Evolutionary conservation across 2,888 invertebrate genomes (phyloP), one percentile per base, ranked within the genome.

Genomic region (Lottia scabra): DNA sequence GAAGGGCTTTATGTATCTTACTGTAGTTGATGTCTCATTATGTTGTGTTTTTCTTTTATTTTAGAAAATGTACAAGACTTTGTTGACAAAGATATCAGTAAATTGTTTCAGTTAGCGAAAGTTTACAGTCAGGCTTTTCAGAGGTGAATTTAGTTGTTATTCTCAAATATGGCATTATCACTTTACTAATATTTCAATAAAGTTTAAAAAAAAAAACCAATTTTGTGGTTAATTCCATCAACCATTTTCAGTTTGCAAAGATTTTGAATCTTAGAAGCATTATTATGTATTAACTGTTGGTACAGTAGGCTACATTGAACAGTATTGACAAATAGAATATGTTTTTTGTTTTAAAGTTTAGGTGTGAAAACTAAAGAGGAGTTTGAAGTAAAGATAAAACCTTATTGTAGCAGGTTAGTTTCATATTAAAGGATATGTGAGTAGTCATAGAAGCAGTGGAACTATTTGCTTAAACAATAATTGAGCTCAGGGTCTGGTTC

Each of bases 41-140:
- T 16, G 19, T 6, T 63, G 23, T n/a, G 65, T 66, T 44, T 62
- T 63, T 48, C 10, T 63, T 43, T 63, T 70, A 16, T 43, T 27
- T 69, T 74, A 83, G 84, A 78, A 27, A 79, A 82, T 38, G 65
- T 74, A 27, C 74, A 81, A 8, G 76, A 77, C 10, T 85, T 85
- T 79, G 79, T 84, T 10, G 77, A 80, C 43, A 70, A 77, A 12
- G 82, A 83, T 68, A 83, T 86, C 43, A 79, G 79, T 8, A 81
- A 80, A 68, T 64, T 85, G 19, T 85, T 85, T 76, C 75, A 79
- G 38, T 66, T 86, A 48, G 79, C 81, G 10, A 23, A 67, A 15
- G 75, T 77, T 8, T 86, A 84, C 75, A 78, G 73, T 46, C 75
- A 74, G 66, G 77, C 77, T 19, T 79, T 83, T 67, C 70, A 79